Conservation (phyloP, 2,113 vertebrate genomes). For the Atherinomorus stipes region DNA sequence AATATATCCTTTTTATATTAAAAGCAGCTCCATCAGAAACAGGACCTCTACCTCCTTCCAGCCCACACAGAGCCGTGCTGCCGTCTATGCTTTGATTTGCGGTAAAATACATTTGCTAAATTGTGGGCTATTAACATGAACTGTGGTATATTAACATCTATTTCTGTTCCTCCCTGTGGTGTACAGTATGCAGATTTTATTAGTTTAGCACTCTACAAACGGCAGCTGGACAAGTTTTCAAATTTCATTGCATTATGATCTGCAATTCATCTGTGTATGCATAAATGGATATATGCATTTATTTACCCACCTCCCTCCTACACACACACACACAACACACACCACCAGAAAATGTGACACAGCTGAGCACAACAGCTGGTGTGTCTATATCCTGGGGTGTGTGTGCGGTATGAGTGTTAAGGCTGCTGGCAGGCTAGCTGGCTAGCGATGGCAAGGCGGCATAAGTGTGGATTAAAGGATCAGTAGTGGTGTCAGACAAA, state of each 20-base stretch:
- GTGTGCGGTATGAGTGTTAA: constrained; percentile 36
- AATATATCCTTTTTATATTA: not conserved
- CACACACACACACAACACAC: constrained; percentile 18
- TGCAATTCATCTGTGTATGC: constrained; percentile 57
- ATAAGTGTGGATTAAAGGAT: constrained; percentile 76
- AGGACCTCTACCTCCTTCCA: not conserved
- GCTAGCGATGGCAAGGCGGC: constrained; percentile 56
- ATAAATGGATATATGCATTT: constrained; percentile 57
- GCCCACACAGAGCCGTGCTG: constrained; percentile 19
- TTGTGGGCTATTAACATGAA: constrained; percentile 2
- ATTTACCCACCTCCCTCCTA: constrained; percentile 7
- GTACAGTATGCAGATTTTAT: constrained; percentile 3
- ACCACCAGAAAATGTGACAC: constrained; percentile 43
- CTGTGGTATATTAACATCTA: constrained; percentile 19
- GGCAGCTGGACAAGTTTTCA: not conserved
- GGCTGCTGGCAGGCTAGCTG: constrained; percentile 43
- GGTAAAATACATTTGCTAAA: not conserved
- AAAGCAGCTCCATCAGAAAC: constrained; percentile 1
- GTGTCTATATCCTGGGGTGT: constrained; percentile 53
- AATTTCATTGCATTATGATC: constrained; percentile 31
- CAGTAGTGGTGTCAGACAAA: constrained; percentile 75
- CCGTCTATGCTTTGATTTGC: constrained; percentile 10
- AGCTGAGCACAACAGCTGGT: constrained; percentile 78
- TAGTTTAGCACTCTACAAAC: not conserved
- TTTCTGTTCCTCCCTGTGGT: not conserved